Conservation (phyloP, 2,113 vertebrate genomes). For the Serinus canaria region DNA sequence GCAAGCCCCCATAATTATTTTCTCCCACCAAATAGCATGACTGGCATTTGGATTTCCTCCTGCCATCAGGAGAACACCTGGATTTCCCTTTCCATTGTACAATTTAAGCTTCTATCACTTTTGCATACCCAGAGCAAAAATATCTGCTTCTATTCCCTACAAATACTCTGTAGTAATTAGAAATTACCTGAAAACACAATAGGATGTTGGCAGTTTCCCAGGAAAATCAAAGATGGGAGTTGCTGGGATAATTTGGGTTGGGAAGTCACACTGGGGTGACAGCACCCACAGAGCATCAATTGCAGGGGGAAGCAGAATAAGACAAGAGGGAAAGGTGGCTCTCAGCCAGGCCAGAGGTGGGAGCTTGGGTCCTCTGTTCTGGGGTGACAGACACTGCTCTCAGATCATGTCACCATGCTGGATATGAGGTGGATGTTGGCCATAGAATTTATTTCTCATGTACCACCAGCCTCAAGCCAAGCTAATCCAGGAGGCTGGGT, state of each 20-base stretch:
- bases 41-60: neutral
- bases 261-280: too few species aligned
- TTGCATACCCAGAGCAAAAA: neutral
- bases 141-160: neutral
- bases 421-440: neutral
- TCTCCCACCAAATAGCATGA: neutral
- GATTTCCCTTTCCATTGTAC: neutral
- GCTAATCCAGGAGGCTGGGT: neutral
- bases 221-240: neutral
- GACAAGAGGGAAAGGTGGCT: neutral
- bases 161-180: neutral
- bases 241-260: neutral
- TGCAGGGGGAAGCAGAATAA: neutral
- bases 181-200: neutral
- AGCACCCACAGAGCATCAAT: neutral
- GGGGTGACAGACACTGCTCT: accelerated
- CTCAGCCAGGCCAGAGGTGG: neutral
- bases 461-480: neutral
- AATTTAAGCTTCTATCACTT: neutral
- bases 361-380: neutral
- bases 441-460: neutral
- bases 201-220: neutral
- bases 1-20: neutral
- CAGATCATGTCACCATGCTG: neutral
- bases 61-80: neutral